Percentiles rank a stretch among this genome's conserved stretches.
These are phyloP conservation scores for Halcyon senegalensis DNA, from an alignment of 2,113 vertebrate genomes.

Conservation along the genomic window DNA sequence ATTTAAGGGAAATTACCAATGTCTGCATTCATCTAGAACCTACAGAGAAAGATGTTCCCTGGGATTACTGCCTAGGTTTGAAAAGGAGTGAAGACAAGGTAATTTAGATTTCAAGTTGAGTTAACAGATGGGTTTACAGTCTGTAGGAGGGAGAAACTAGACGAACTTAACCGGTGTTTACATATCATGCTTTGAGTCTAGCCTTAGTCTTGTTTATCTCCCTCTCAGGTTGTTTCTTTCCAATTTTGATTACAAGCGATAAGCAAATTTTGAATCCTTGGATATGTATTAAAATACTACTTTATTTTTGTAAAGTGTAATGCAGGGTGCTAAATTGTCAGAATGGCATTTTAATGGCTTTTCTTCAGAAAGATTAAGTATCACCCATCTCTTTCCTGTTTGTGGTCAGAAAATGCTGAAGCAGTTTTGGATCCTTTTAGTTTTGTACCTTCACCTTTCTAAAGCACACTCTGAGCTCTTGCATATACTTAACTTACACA, in stretches of 20 bases:
- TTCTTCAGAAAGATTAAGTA: background rate
- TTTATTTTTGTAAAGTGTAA: conserved; percentile 1
- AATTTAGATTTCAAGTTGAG: background rate
- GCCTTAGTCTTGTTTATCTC: background rate
- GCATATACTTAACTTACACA: background rate
- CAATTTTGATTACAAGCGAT: background rate
- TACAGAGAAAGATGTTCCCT: background rate
- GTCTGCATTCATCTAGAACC: background rate
- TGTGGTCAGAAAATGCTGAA: background rate
- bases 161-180: background rate
- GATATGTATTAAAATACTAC: background rate
- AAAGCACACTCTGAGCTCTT: background rate
- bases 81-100: background rate
- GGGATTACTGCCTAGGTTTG: background rate
- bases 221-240: conserved; percentile 1
- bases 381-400: background rate
- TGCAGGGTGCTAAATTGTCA: background rate
- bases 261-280: conserved; percentile 14
- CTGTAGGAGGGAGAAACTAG: conserved; percentile 1
- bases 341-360: conserved; percentile 10
- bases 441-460: background rate
- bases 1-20: background rate
- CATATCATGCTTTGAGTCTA: background rate
- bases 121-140: conserved; percentile 1
- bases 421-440: background rate